Percentiles rank a stretch among this genome's conserved stretches.
Evolutionary conservation across 2,113 vertebrate species (phyloP).

Genomic region (Leucosticte australis): DNA sequence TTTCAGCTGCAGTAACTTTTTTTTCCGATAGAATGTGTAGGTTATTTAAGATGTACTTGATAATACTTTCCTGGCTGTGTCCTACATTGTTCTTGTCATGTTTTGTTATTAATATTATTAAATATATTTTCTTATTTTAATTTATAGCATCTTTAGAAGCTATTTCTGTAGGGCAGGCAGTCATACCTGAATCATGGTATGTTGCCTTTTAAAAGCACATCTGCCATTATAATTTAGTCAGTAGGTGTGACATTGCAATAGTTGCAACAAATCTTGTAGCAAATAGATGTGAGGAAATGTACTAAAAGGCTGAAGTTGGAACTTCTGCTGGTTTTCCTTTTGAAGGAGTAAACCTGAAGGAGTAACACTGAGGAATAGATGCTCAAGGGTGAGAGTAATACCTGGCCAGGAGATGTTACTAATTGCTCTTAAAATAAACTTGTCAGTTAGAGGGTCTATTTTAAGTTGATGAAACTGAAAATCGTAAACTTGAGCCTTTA

Average conservation of each 20-base stretch:
- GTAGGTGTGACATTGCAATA: background rate
- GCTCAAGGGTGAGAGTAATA: background rate
- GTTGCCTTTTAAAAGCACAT: background rate
- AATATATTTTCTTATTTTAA: background rate
- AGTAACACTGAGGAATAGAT: background rate
- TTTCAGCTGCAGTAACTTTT: background rate
- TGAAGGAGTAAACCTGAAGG: background rate
- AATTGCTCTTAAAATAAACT: background rate
- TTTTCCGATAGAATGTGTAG: background rate
- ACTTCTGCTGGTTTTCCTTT: background rate
- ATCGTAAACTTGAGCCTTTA: background rate
- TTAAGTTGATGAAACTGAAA: constrained; percentile 25
- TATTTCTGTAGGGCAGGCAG: background rate
- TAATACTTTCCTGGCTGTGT: background rate
- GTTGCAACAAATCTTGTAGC: background rate
- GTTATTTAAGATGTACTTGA: background rate
- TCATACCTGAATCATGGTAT: background rate
- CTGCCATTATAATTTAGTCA: background rate
- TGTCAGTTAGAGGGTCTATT: background rate
- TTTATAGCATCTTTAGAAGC: background rate
- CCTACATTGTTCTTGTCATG: background rate
- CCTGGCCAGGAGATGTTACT: background rate
- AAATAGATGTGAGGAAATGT: background rate
- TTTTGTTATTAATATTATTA: background rate
- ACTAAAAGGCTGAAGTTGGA: background rate